These are phyloP conservation scores for Guaruba guarouba DNA, from an alignment of 2,113 vertebrate species.

Conservation along the genomic window DNA sequence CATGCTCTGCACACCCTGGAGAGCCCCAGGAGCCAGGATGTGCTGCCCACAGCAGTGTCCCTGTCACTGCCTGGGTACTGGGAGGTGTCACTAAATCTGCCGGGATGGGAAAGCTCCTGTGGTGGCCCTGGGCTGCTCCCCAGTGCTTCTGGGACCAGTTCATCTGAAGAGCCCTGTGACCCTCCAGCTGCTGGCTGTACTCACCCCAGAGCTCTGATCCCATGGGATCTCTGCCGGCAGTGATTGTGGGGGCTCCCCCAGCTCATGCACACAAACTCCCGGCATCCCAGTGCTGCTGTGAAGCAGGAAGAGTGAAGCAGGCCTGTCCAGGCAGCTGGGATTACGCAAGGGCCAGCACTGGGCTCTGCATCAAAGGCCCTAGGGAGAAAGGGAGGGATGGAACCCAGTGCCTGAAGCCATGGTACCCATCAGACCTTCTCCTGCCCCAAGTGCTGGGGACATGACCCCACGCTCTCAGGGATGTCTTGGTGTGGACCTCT, in stretches of 20 bases:
- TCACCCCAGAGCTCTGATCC: background rate
- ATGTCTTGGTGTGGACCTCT: background rate
- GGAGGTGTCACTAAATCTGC: background rate
- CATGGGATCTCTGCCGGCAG: background rate
- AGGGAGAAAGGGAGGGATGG: background rate
- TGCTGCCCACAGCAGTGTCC: background rate
- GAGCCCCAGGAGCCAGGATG: fast-evolving
- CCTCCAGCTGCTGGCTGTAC: background rate
- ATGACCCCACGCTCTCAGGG: background rate
- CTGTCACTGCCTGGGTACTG: background rate
- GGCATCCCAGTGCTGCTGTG: background rate
- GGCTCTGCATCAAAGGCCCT: background rate
- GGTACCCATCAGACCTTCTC: slow-evolving; percentile 32
- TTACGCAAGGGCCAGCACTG: background rate
- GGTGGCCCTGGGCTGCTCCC: background rate
- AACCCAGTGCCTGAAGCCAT: background rate
- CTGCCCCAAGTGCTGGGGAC: background rate
- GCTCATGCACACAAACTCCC: fast-evolving
- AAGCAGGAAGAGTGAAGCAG: background rate
- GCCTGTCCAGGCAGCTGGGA: background rate
- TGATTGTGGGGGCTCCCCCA: background rate
- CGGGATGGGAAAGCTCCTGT: background rate
- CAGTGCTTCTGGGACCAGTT: background rate
- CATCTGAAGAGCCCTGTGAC: background rate
- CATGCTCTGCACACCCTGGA: background rate